Base-by-base conservation (phyloP, 2,888 invertebrate species). In the Drosophila maculinotata region DNA sequence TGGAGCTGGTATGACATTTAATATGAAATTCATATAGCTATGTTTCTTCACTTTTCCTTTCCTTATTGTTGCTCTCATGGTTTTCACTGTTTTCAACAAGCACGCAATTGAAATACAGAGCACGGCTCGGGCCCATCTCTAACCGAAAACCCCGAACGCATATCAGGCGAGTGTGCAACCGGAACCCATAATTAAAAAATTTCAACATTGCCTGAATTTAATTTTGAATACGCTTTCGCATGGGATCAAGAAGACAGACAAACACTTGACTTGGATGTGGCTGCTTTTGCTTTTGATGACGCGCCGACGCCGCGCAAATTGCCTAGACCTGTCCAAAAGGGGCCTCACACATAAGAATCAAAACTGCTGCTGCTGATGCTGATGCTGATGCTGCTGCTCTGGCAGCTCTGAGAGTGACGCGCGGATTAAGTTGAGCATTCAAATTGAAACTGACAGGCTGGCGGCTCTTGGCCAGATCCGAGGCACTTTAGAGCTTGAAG, bases 391-490 rank as follows among this genome's bases (percentile, higher is more conserved):
- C 15, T 45, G 44, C 26, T n/a, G n/a, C 26, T 15, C 45, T 64
- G 57, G 33, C 59, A 65, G 45, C 26, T 36, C 36, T 36, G 36
- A 67, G 77, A 74, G 65, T 84, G 81, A 77, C 68, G 86, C 71
- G 71, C 65, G 82, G 82, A 87, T 84, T 87, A 81, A 84, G 84
- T 84, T 84, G 84, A 84, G 79, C 82, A 84, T 84, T 84, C 81
- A 84, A 84, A 84, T 84, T 87, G 85, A 87, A 84, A 79, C 79
- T 86, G 84, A 84, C 87, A 84, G 79, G 59, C 69, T 42, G 54
- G 49, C 54, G 44, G 44, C 56, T 59, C 52, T 44, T 36, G 35
- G 41, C 49, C 28, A 33, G 7, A 33, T 12, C 48, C 44, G 39
- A 26, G 36, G 57, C 63, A 77, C 67, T 70, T 76, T 73, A 64